phyloP scores from a whole-genome alignment of 2,888 invertebrate species.

The Pristionchus entomophagus region DNA sequence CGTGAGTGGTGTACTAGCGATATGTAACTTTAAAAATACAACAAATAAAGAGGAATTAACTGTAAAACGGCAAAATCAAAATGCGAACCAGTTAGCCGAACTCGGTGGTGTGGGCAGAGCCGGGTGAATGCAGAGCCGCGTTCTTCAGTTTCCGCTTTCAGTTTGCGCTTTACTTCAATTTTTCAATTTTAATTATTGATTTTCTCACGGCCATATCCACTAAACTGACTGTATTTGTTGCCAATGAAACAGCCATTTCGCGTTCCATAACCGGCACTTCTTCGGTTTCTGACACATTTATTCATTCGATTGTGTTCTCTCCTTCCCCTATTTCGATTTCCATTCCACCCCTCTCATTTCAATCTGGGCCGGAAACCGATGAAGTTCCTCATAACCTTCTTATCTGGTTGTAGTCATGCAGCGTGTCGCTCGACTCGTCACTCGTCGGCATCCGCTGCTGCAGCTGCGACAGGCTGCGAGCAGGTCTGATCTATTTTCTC shows the following conservation, averaged over 20 bases:
- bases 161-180: too few species aligned
- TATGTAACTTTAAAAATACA: not conserved
- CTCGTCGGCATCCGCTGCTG: not conserved
- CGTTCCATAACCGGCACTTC: not conserved
- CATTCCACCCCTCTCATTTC: too few species aligned
- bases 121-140: not conserved
- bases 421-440: constrained; percentile 8
- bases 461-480: not conserved
- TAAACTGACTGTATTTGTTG: not conserved
- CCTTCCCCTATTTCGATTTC: too few species aligned
- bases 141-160: not conserved
- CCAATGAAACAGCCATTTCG: not conserved
- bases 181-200: too few species aligned
- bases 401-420: constrained; percentile 2
- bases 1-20: not conserved
- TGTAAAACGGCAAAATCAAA: not conserved
- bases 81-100: constrained; percentile 25
- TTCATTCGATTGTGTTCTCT: too few species aligned
- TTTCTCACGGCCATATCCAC: too few species aligned
- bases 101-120: constrained; percentile 20
- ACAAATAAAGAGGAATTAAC: not conserved
- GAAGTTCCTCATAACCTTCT: too few species aligned
- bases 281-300: not conserved
- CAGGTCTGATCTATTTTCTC: too few species aligned
- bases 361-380: too few species aligned